Base-by-base conservation (phyloP, 2,888 invertebrate species). In the Patella pellucida region DNA sequence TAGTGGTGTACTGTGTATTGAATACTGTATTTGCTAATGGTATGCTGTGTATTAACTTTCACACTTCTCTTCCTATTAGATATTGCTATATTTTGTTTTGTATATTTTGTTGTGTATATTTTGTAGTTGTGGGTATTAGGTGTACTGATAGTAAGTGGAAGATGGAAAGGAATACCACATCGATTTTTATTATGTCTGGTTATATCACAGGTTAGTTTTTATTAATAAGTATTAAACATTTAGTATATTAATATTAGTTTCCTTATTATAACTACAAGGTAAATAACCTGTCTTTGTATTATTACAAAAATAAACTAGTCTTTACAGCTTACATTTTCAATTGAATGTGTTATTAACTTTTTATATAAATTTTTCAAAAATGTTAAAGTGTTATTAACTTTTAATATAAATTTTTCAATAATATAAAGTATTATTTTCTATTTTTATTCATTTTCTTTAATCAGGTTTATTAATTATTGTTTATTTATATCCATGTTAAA, bases 151-250 rank as follows among this genome's bases (percentile, higher is more conserved):
- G 91, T 95, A 31, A 95, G 95, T 3, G 95, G 95, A 87, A 95
- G 95, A 85, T 94, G 95, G 83, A 94, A 93, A 82, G 93, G 94
- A 74, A 93, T 96, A 91, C 96, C 97, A 0, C 97, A 97, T 89
- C 93, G 94, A 85, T 93, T 96, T 82, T 96, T 97, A 0, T 91
- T 95, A 41, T 95, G 94, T 84, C 92, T 97, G 72, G 92, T 95
- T 75, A 87, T 95, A 15, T 95, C 96, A 50, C 97, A 97, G 94
- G 96, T 96, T 92, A 90, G 81, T 78, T 14, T 71, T 41, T 71
- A 81, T 89, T 16, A 87, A 95, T 94, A 89, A 94, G 50, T 70
- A 62, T 19, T 27, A 15, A 7, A 7, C 52, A 68, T 51, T 14
- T 16, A n/a, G 7, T 51, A 19, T 31, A 19, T 72, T 23, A 27